Evolutionary conservation across 1,140 invertebrate genomes (phyloP), one percentile per base, ranked within the genome.

Genomic region (Ladona fulva): DNA sequence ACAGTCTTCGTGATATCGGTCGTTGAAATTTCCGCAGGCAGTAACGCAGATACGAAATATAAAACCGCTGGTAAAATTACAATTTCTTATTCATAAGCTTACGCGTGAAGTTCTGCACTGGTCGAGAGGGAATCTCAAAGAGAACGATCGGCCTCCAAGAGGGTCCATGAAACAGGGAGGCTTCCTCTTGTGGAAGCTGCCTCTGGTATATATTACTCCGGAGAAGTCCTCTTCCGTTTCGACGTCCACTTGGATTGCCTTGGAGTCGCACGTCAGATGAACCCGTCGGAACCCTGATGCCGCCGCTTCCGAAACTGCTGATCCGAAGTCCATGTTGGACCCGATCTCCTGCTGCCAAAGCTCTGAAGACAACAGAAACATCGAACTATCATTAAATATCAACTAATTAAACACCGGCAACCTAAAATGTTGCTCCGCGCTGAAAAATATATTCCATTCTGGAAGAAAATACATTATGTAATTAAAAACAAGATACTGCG

Each of bases 201-300:
- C 89, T 76, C 88, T 84, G 0, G 89, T 90, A 79, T 90, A 90
- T 82, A 90, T 87, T 0, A 90, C 89, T 1, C 89, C 89, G 6
- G 85, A 84, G 80, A 90, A 90, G 52, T 89, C 86, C 19, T 89
- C 85, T 12, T 88, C 86, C 0, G 87, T 88, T 80, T 84, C 84
- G 22, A 90, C 80, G 74, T 87, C 83, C 0, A 82, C 81, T 29
- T 79, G 78, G 76, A 83, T 82, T 16, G 77, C 52, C 52, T 66
- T 66, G 52, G 52, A 66, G 52, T 66, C 52, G 52, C 52, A 66
- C 12, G 52, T 66, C 16, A 66, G 52, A 22, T 66, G 52, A 3
- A 66, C 52, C 52, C 52, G 3, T 5, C 52, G 52, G 52, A 66
- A 66, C 52, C 52, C 52, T 66, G 52, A 66, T 1, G 52, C 52